Evolutionary conservation across 53 echinoderm and acorn worm genomes (phyloP).

Genomic region (Mesocentrotus franciscanus): DNA sequence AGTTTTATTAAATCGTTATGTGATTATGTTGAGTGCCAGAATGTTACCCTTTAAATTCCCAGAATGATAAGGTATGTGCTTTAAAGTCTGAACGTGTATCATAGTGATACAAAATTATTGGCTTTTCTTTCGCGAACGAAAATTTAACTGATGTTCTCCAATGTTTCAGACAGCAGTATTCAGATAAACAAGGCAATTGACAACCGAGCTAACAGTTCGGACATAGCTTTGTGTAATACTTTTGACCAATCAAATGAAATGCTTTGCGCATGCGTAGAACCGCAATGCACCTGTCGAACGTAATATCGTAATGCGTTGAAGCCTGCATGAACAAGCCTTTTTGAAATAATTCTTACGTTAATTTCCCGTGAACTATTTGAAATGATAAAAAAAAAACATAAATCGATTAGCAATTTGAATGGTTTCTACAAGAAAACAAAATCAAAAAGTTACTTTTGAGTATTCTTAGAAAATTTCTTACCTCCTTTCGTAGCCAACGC

Average conservation of each 20-base stretch:
- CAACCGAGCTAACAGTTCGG: not conserved
- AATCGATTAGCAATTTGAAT: not conserved
- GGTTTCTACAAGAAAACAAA: not conserved
- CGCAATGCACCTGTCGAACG: not conserved
- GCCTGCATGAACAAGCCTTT: too few relatives aligned
- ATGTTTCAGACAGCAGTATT: not conserved
- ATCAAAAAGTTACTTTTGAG: not conserved
- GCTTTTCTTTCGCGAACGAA: too few relatives aligned
- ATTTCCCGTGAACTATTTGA: not conserved
- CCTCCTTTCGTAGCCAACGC: conserved; percentile 98
- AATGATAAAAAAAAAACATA: not conserved
- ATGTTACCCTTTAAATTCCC: conserved; percentile 25
- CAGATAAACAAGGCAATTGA: not conserved
- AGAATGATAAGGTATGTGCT: not conserved
- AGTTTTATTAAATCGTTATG: conserved; percentile 21
- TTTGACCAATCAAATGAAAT: not conserved
- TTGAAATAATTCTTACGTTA: too few relatives aligned
- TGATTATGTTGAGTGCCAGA: conserved; percentile 10
- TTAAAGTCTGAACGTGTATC: not conserved
- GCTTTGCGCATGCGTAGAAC: not conserved
- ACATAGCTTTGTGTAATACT: not conserved
- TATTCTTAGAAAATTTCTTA: conserved; percentile 50
- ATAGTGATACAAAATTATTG: not conserved
- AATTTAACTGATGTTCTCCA: too few relatives aligned
- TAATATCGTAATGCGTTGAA: not conserved